Percentiles rank a stretch among this genome's conserved stretches.
These are phyloP conservation scores for Drosophila funebris DNA, from an alignment of 1,140 invertebrate species.

Conservation along the genomic window DNA sequence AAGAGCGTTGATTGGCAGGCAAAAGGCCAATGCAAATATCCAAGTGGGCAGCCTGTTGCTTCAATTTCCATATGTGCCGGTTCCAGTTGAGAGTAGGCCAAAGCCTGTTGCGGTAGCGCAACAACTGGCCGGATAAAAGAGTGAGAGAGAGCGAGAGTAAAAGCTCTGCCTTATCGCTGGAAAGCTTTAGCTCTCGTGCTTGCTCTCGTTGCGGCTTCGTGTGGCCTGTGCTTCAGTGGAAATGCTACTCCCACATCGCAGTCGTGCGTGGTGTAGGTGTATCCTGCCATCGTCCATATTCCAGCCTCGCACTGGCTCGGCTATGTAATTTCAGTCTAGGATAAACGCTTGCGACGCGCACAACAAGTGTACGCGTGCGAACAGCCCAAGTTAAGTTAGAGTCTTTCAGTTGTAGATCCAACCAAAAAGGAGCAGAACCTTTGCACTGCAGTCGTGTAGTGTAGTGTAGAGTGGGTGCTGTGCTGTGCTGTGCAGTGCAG, in stretches of 20 bases:
- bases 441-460: constrained; percentile 22
- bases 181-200: constrained; percentile 56
- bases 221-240: constrained; percentile 38
- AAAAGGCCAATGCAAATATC: constrained; percentile 15
- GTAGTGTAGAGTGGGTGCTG: constrained; percentile 36
- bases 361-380: constrained; percentile 83
- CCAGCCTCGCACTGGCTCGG: constrained; percentile 58
- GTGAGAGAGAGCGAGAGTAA: constrained; percentile 41
- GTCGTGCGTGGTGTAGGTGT: constrained; percentile 55
- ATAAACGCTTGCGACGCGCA: constrained; percentile 83
- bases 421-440: constrained; percentile 6
- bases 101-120: constrained; percentile 73
- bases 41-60: constrained; percentile 60
- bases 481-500: constrained; percentile 11
- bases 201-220: constrained; percentile 16
- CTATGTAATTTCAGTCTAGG: constrained; percentile 79
- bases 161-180: constrained; percentile 31
- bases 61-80: constrained; percentile 31
- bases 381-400: constrained; percentile 39
- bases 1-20: constrained; percentile 3
- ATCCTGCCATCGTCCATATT: constrained; percentile 44
- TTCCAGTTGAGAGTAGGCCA: constrained; percentile 40
- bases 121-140: constrained; percentile 75
- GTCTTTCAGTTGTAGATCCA: constrained; percentile 21
- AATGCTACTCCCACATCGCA: constrained; percentile 49